A percentile compares a stretch with the other conserved stretches of the same genome.
phyloP scores from a whole-genome alignment of 2,797 vertebrate species.

The Muscicapa striata region DNA sequence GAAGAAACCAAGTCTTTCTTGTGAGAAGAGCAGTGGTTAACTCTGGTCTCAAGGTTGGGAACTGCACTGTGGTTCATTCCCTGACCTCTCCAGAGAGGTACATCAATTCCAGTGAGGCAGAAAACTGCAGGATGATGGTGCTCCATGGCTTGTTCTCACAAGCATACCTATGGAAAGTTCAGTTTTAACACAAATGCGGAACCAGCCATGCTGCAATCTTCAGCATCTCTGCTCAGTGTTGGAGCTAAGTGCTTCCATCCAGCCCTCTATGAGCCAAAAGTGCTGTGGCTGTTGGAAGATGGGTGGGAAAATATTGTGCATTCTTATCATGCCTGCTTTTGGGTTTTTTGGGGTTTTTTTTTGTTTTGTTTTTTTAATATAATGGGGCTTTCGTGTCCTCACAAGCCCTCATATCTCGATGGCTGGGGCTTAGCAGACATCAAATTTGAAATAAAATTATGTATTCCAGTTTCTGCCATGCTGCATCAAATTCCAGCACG shows the following conservation, averaged over 20 bases:
- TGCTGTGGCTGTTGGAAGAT: neutral
- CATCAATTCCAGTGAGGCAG: neutral
- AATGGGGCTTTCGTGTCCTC: neutral
- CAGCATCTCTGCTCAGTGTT: neutral
- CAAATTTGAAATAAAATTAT: neutral
- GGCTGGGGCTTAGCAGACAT: neutral
- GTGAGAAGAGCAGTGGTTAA: neutral
- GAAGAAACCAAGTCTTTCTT: neutral
- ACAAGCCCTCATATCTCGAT: neutral
- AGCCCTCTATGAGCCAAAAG: neutral
- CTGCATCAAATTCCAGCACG: neutral
- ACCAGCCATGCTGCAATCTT: neutral
- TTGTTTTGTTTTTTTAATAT: neutral
- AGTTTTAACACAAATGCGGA: neutral
- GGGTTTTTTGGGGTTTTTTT: no score
- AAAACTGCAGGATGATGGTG: neutral
- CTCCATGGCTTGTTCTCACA: neutral
- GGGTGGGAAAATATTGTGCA: neutral
- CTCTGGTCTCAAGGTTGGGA: neutral
- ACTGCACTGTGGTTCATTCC: neutral
- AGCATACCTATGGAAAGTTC: rapidly evolving
- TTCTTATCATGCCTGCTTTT: neutral
- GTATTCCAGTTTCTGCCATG: neutral
- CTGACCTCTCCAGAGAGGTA: neutral
- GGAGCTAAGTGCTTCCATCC: neutral